Base-by-base conservation (phyloP, 2,888 invertebrate genomes). In the Callyntrura sp. region DNA sequence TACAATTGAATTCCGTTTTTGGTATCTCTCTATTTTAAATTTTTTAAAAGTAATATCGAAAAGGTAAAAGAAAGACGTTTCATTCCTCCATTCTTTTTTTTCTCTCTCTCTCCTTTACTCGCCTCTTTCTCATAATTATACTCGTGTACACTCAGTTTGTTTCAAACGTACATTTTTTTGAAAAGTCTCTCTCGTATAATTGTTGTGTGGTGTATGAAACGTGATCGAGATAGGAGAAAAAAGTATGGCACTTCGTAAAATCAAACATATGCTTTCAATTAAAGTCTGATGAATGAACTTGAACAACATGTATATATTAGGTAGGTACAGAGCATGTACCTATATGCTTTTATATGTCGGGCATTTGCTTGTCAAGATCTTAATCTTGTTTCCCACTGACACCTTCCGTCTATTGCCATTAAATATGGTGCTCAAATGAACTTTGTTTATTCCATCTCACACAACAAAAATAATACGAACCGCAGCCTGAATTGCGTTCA, bases 361-460 rank as follows among this genome's bases (percentile, higher is more conserved):
- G 70, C 17, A 20, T 25, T 62, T 57, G 25, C 84, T 79, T 88
- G 79, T 90, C 85, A 81, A 90, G 90, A 90, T 90, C 45, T 17
- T 70, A 62, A 90, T 90, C 90, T 81, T 73, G 90, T 82, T 90
- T 90, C 90, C 90, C 76, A 90, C 90, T 90, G 85, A 90, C 90
- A 90, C 90, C 90, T 85, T 81, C 85, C 81, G 62, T 87, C 86
- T 86, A 45, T 57, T 43, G 25, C 20, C 43, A 85, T 81, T 76
- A 85, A 73, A 28, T 25, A 65, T 62, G 43, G 25, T 84, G 25
- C 57, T 84, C 20, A 86, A 86, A 81, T 85, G 81, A 85, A 82
- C 43, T 60, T 62, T 45, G 25, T 70, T 85, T 81, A 82, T 81
- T 82, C 90, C 85, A 81, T 79, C 70, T 84, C 89, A 70, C 79